Conservation (phyloP, 2,113 vertebrate genomes). For the Xiphorhynchus elegans region DNA sequence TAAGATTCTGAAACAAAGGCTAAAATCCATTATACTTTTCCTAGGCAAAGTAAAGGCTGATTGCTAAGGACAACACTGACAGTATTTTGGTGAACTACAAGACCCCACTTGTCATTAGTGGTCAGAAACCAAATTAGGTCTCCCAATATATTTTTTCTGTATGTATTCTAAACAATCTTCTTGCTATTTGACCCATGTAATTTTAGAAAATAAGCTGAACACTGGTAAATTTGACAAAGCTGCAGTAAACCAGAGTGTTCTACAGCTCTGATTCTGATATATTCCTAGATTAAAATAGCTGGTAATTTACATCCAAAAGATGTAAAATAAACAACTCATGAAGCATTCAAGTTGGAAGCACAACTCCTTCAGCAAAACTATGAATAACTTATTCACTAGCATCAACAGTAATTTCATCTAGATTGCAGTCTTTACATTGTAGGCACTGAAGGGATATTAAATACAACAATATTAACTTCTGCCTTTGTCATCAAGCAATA, state of each 20-base stretch:
- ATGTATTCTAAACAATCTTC: constrained; percentile 68
- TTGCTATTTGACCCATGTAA: constrained; percentile 68
- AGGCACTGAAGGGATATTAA: constrained; percentile 49
- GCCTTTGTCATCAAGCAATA: constrained; percentile 53
- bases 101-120: constrained; percentile 55
- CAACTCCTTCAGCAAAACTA: constrained; percentile 55
- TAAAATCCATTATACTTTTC: constrained; percentile 18
- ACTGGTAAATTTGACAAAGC: constrained; percentile 18
- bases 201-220: constrained; percentile 62
- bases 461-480: constrained; percentile 59
- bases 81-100: constrained; percentile 44
- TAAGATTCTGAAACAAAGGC: constrained; percentile 51
- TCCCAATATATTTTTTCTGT: constrained; percentile 34
- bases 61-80: constrained; percentile 50
- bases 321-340: constrained; percentile 64
- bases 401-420: constrained; percentile 61
- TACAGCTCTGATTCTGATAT: constrained; percentile 41
- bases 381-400: constrained; percentile 62
- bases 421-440: constrained; percentile 46
- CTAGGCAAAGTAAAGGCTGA: constrained; percentile 48
- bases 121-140: constrained; percentile 65
- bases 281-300: constrained; percentile 63
- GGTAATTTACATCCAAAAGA: constrained; percentile 65
- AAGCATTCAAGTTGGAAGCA: constrained; percentile 24
- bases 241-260: constrained; percentile 24